Conservation (phyloP, 1,140 invertebrate genomes). For the Leptonema lineaticorne region DNA sequence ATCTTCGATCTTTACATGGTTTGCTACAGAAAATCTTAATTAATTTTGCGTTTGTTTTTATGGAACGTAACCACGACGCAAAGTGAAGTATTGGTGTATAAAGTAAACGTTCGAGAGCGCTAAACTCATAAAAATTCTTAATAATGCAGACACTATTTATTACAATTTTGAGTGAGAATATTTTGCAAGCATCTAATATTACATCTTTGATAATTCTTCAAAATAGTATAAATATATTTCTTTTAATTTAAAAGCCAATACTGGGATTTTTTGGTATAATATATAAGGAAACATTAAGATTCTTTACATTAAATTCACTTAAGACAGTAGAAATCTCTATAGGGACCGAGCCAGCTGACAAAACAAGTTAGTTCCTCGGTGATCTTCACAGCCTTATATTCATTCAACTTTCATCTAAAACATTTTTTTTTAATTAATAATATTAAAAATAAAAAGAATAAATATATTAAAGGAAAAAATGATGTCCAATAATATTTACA, state of each 20-base stretch:
- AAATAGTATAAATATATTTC: slow-evolving; percentile 33
- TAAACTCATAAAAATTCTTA: no score
- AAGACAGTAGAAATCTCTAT: slow-evolving; percentile 17
- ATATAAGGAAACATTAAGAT: slow-evolving; percentile 36
- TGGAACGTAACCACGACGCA: no score
- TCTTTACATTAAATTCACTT: slow-evolving; percentile 25
- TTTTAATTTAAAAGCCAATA: slow-evolving; percentile 33
- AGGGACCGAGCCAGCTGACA: slow-evolving; percentile 19
- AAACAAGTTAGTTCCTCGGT: slow-evolving; percentile 7
- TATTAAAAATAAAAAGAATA: background rate
- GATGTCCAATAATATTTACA: no score
- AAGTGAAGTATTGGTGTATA: no score
- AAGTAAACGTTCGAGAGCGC: no score
- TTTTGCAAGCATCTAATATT: slow-evolving; percentile 23
- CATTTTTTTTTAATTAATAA: background rate
- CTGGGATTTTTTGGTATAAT: slow-evolving; percentile 36
- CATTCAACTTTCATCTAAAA: slow-evolving; percentile 41
- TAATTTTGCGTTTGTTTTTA: no score
- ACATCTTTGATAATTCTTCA: slow-evolving; percentile 1
- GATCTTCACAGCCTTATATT: slow-evolving; percentile 21
- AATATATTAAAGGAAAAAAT: background rate
- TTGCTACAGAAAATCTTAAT: no score
- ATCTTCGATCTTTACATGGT: no score
- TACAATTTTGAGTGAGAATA: slow-evolving; percentile 2
- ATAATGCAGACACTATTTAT: no score